Evolutionary conservation across 2,797 vertebrate genomes (phyloP).

Genomic region (Corythornis leucogaster): DNA sequence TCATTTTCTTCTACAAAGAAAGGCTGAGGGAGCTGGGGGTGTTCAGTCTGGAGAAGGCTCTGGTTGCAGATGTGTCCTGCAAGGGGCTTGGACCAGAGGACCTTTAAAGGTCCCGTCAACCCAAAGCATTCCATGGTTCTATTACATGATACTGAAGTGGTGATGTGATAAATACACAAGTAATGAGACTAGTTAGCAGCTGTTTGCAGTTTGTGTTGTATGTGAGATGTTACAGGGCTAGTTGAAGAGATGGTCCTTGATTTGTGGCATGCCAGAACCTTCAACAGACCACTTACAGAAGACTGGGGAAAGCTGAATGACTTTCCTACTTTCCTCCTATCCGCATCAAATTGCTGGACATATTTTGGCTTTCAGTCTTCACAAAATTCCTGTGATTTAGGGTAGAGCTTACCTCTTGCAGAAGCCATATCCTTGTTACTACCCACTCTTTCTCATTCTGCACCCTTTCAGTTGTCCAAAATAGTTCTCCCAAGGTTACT

Average conservation of each 20-base stretch:
- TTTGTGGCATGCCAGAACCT: neutral
- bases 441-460: neutral
- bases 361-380: neutral
- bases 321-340: neutral
- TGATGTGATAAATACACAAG: neutral
- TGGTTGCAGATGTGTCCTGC: neutral
- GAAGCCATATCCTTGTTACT: neutral
- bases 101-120: neutral
- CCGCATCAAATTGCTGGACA: neutral
- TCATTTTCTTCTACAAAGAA: neutral
- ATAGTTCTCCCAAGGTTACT: neutral
- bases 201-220: neutral
- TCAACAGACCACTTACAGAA: neutral
- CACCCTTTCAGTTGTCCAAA: neutral
- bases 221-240: neutral
- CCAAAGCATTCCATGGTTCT: neutral
- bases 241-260: neutral
- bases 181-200: neutral
- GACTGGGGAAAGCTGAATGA: neutral
- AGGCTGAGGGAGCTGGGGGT: neutral
- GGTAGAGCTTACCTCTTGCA: neutral
- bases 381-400: neutral
- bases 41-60: neutral
- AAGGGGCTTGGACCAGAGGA: neutral
- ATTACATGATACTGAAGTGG: neutral